A percentile compares a stretch with the other conserved stretches of the same genome.
Evolutionary conservation across 1,140 invertebrate genomes (phyloP).

Genomic region (Heliconius hermathena): DNA sequence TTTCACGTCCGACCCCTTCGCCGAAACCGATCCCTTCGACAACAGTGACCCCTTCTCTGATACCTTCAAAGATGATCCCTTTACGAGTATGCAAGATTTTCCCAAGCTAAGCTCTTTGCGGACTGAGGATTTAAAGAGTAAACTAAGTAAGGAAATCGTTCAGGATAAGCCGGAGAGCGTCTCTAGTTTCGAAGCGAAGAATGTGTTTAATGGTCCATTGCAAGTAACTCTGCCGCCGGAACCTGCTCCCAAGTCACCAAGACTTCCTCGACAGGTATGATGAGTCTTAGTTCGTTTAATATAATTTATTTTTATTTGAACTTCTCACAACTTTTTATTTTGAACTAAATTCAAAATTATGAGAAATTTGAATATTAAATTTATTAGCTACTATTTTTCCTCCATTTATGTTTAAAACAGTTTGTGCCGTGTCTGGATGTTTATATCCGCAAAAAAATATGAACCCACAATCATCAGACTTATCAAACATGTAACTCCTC

Average conservation of each 20-base stretch:
- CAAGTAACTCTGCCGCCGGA: slow-evolving; percentile 87
- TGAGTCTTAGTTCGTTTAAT: not conserved
- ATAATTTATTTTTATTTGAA: not conserved
- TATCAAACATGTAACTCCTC: too few species aligned
- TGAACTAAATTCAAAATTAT: not conserved
- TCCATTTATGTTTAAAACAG: too few species aligned
- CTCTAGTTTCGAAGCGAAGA: slow-evolving; percentile 46
- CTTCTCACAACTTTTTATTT: not conserved
- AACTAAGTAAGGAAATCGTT: slow-evolving; percentile 45
- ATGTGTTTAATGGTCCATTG: slow-evolving; percentile 83
- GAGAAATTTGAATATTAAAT: too few species aligned
- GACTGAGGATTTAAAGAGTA: slow-evolving; percentile 57
- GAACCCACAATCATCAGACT: too few species aligned
- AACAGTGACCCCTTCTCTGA: slow-evolving; percentile 85
- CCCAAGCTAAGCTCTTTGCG: slow-evolving; percentile 59
- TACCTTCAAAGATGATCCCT: slow-evolving; percentile 83
- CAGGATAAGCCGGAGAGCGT: slow-evolving; percentile 45
- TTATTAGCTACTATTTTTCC: too few species aligned
- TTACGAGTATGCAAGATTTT: slow-evolving; percentile 77
- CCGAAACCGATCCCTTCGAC: slow-evolving; percentile 87
- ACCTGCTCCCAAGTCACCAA: slow-evolving; percentile 75
- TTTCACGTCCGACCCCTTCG: slow-evolving; percentile 85
- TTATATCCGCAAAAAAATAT: too few species aligned
- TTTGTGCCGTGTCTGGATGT: too few species aligned
- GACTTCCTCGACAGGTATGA: slow-evolving; percentile 73